Evolutionary conservation across 2,888 invertebrate species (phyloP), one percentile per base, ranked within the genome.

Genomic region (Oligia strigilis): DNA sequence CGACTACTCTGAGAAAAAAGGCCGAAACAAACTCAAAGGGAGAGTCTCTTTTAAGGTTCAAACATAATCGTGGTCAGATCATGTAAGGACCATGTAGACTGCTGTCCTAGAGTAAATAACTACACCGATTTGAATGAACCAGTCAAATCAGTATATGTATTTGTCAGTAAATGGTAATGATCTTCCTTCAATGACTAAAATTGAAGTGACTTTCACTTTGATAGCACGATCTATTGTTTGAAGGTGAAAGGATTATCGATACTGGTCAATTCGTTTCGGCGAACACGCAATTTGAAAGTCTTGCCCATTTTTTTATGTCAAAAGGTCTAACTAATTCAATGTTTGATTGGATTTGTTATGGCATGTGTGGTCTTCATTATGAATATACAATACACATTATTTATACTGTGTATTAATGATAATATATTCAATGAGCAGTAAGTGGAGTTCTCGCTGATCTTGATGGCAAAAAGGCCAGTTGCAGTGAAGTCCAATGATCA

Each of bases 161-260:
- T 29, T 29, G 13, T 62, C 29, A 62, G 29, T 29, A 14, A 29
- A 13, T 29, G 29, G 8, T n/a, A 2, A 19, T 40, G 5, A 46
- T 66, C 58, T 77, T 77, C 60, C 70, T 72, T 60, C 72, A 85
- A 85, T 85, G 70, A 81, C 77, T 74, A 55, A 81, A 86, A 82
- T 80, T 70, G 80, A 69, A 65, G 14, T 23, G 11, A 81, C 88
- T 88, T 88, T 88, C 90, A 74, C 90, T 78, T 49, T 13, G 43
- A 58, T 52, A 72, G 36, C 79, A 76, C 73, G 66, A 74, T 80
- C 72, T 77, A 78, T 84, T 78, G 82, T 82, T 64, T 70, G 74
- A 77, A 84, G 83, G 90, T 88, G 89, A 89, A 89, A 90, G 87
- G 85, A 87, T 82, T 84, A 83, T 70, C 78, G 78, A 75, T 84